Base-by-base conservation (phyloP, 2,888 invertebrate genomes). In the Drosophila eohydei region DNA sequence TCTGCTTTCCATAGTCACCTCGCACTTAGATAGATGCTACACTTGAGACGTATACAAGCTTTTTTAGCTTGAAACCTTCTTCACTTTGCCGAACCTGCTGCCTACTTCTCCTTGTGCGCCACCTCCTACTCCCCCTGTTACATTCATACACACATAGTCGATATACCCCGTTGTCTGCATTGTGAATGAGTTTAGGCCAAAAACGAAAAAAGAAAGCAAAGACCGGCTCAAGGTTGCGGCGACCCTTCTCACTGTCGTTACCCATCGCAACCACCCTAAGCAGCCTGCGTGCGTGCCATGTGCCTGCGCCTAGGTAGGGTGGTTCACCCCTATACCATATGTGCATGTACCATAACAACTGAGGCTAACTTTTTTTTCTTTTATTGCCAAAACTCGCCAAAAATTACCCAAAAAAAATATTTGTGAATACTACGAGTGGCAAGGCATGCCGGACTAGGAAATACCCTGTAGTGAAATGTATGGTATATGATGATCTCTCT, bases 161-260 rank as follows among this genome's bases (percentile, higher is more conserved):
- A 50, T 21, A 50, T 50, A 50, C 52, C 36, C 52, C 26, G 0
- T 5, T 34, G 12, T 0, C 7, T 14, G 4, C 16, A 41, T n/a
- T 40, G 3, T n/a, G 2, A n/a, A 41, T 41, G 4, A 28, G 4
- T 9, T 46, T 28, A 46, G 6, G 11, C 32, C 16, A 21, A 48
- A 5, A n/a, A 30, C 5, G 5, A n/a, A n/a, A 11, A 43, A 50
- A 48, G n/a, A n/a, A n/a, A 38, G n/a, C 12, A 40, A 40, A 30
- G 21, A 32, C 21, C 52, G 66, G 32, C 65, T 66, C 65, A 66
- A 66, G 65, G 65, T 66, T 66, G 67, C 44, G 70, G 51, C 85
- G 79, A 74, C 80, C 80, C 80, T 85, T 65, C 76, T 52, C 54
- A 66, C 52, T 60, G 11, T 55, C 69, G 50, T 43, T 21, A 46